phyloP scores from a whole-genome alignment of 1,140 invertebrate genomes.

The Musca domestica region DNA sequence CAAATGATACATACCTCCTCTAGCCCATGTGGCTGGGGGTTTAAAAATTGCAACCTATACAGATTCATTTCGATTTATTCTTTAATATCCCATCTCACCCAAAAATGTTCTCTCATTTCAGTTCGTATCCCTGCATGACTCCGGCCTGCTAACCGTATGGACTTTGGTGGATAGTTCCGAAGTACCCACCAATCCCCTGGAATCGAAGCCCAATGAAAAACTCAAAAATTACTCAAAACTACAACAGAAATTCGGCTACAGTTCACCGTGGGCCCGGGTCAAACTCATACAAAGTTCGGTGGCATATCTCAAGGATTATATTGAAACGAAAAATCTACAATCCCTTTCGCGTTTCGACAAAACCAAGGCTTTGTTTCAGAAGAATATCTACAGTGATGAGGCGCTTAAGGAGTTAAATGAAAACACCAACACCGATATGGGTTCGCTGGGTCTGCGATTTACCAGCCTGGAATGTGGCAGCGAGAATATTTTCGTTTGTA shows the following conservation, averaged over 20 bases:
- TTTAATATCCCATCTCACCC: too few relatives aligned
- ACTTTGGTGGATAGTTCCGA: constrained; percentile 37
- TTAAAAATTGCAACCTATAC: too few relatives aligned
- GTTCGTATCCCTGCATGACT: constrained; percentile 48
- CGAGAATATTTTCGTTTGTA: constrained; percentile 47
- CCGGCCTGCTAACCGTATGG: constrained; percentile 49
- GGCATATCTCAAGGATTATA: constrained; percentile 40
- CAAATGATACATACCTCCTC: too few relatives aligned
- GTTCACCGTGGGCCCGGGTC: constrained; percentile 46
- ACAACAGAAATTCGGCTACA: constrained; percentile 33
- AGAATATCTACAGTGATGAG: constrained; percentile 48
- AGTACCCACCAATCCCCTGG: constrained; percentile 5
- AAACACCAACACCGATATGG: constrained; percentile 30
- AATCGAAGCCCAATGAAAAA: not conserved
- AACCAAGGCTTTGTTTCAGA: constrained; percentile 47
- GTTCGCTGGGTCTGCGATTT: constrained; percentile 41
- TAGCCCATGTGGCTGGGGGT: too few relatives aligned
- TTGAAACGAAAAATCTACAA: constrained; percentile 30
- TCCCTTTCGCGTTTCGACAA: constrained; percentile 40
- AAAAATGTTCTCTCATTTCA: constrained; percentile 22
- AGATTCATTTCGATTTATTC: too few relatives aligned
- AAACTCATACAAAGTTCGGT: constrained; percentile 47
- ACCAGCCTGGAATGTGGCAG: constrained; percentile 42
- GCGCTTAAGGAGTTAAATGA: constrained; percentile 44
- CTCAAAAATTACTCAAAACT: not conserved